Evolutionary conservation across 2,888 invertebrate species (phyloP), one percentile per base, ranked within the genome.

Genomic region (Antheraea yamamai): DNA sequence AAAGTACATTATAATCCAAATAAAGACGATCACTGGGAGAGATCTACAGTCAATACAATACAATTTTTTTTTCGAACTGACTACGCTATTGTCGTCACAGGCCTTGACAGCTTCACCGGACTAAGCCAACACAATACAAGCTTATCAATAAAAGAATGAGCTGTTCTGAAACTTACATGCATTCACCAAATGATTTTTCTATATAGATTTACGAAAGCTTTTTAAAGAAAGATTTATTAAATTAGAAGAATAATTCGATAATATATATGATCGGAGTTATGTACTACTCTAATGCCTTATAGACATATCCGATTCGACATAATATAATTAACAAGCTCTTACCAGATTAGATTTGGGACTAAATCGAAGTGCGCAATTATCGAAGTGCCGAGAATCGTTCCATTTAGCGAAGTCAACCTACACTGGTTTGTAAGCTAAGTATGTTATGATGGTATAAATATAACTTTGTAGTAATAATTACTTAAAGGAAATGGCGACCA

Each of bases 301-400:
- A 66, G 64, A 66, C 39, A 39, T 70, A 30, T 66, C 64, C 39
- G 10, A 39, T 70, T 8, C 39, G 70, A 70, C 70, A 20, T 70
- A 70, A 70, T 70, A 39, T 39, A 70, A 70, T 70, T 70, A 70
- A 70, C 39, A 70, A 70, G 70, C 70, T 39, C 70, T 39, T 70
- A 70, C 39, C n/a, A 39, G 70, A 70, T 70, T 70, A 70, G 70
- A 39, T 14, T 70, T n/a, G 64, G 64, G 70, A 70, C 70, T 70
- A 35, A 70, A 70, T 35, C 70, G 70, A 70, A 66, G 26, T 16
- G 30, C 64, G 70, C 70, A 39, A 39, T 70, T 70, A 70, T 70
- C 39, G n/a, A 39, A 70, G 39, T 39, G 39, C 70, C 20, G 12
- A n/a, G 39, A 70, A 70, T 70, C 10, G 39, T 39, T 70, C 39